phyloP scores from a whole-genome alignment of 2,888 invertebrate genomes.

The Tipula unca region DNA sequence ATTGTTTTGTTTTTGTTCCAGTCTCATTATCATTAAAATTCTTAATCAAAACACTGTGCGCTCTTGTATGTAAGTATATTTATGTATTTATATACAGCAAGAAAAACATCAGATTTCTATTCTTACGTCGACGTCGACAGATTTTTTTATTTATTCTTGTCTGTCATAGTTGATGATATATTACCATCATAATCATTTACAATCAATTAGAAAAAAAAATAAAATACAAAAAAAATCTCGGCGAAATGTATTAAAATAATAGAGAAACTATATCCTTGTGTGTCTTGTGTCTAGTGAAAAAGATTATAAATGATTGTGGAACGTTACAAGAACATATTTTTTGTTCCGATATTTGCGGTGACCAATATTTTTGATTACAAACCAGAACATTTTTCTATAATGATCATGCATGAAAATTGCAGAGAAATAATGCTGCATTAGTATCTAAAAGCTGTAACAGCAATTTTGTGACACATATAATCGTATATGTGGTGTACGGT shows the following conservation, averaged over 20 bases:
- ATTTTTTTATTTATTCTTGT: neutral
- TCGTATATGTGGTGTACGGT: neutral
- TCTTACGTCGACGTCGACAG: neutral
- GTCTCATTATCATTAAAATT: slow-evolving; percentile 1
- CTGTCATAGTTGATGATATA: neutral
- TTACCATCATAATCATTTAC: slow-evolving; percentile 14
- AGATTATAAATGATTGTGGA: neutral
- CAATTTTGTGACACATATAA: neutral
- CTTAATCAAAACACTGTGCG: neutral
- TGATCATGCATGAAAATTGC: neutral
- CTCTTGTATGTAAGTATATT: too few relatives aligned
- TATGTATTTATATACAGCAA: too few relatives aligned
- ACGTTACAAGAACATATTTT: neutral
- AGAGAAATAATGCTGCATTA: neutral
- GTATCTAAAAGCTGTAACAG: neutral
- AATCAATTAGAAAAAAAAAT: neutral
- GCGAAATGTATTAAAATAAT: neutral
- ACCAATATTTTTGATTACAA: neutral
- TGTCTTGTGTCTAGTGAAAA: neutral
- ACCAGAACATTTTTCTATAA: neutral
- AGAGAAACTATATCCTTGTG: neutral
- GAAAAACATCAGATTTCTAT: neutral
- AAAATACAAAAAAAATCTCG: neutral
- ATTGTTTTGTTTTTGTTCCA: neutral
- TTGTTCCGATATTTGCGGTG: neutral